These are phyloP conservation scores for Lampris megalopsis DNA, from an alignment of 2,113 vertebrate genomes.

Conservation along the genomic window DNA sequence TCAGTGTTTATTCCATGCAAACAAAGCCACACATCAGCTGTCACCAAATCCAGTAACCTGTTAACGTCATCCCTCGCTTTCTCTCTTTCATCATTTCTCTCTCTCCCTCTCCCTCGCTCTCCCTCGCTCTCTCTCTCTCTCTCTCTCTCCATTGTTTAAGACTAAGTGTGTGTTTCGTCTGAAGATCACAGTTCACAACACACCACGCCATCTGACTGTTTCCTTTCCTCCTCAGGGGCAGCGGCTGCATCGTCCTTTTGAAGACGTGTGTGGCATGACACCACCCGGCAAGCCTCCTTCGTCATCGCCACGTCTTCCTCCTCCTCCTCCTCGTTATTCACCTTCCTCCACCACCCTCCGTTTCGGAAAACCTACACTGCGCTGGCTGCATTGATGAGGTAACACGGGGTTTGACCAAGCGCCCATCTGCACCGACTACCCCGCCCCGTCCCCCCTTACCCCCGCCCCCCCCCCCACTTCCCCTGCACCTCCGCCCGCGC, in stretches of 20 bases:
- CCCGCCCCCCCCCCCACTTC: constrained; percentile 18
- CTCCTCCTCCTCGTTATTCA: constrained; percentile 18
- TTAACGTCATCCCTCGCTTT: constrained; percentile 1
- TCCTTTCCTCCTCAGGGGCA: constrained; percentile 55
- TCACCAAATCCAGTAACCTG: not conserved
- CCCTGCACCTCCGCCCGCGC: constrained; percentile 60
- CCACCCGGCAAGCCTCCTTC: constrained; percentile 33
- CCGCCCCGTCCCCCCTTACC: constrained; percentile 9
- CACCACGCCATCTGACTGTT: not conserved
- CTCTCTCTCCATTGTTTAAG: not conserved
- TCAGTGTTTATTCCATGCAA: constrained; percentile 39
- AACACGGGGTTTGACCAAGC: constrained; percentile 80
- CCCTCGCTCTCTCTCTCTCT: not conserved
- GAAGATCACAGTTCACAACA: not conserved
- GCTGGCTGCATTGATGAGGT: constrained; percentile 88
- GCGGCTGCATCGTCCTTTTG: constrained; percentile 35
- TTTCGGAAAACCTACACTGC: constrained; percentile 35
- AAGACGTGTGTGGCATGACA: constrained; percentile 70
- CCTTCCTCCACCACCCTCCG: constrained; percentile 39
- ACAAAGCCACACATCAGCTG: constrained; percentile 31
- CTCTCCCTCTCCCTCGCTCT: not conserved
- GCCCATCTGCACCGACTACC: constrained; percentile 57
- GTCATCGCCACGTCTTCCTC: constrained; percentile 43
- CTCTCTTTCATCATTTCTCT: not conserved
- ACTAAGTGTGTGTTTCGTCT: not conserved